Evolutionary conservation across 2,113 vertebrate genomes (phyloP).

Genomic region (Python bivittatus): DNA sequence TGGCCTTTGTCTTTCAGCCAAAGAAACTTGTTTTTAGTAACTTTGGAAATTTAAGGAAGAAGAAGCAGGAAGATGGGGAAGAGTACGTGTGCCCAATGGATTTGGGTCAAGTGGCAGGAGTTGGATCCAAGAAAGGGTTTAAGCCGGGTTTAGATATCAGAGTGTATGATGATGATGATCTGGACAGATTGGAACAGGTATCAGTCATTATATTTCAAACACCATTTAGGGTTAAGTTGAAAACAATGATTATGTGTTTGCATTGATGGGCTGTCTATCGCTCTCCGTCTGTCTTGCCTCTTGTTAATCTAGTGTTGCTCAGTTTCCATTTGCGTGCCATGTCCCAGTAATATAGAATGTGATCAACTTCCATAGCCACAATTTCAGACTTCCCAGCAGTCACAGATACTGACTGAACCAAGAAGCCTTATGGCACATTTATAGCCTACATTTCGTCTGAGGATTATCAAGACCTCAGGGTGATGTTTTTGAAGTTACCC

Average conservation of each 20-base stretch:
- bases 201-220: not conserved
- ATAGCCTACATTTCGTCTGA: too few relatives aligned
- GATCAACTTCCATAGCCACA: not conserved
- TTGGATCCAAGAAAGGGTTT: slow-evolving; percentile 84
- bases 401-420: not conserved
- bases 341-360: not conserved
- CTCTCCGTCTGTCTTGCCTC: too few relatives aligned
- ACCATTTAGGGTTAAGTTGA: not conserved
- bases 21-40: slow-evolving; percentile 90
- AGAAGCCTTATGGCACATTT: not conserved
- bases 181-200: slow-evolving; percentile 94
- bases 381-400: not conserved
- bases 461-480: too few relatives aligned
- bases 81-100: slow-evolving; percentile 99
- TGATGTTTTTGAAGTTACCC: too few relatives aligned
- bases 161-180: slow-evolving; percentile 89
- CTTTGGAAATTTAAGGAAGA: slow-evolving; percentile 92
- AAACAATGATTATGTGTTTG: not conserved
- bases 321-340: fast-evolving
- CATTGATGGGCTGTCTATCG: too few relatives aligned
- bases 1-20: slow-evolving; percentile 76
- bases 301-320: not conserved
- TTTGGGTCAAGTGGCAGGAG: slow-evolving; percentile 84
- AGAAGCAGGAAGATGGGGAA: slow-evolving; percentile 91
- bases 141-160: slow-evolving; percentile 81